Evolutionary conservation across 2,888 invertebrate species (phyloP), one percentile per base, ranked within the genome.

Genomic region (Cheiracanthium punctorium): DNA sequence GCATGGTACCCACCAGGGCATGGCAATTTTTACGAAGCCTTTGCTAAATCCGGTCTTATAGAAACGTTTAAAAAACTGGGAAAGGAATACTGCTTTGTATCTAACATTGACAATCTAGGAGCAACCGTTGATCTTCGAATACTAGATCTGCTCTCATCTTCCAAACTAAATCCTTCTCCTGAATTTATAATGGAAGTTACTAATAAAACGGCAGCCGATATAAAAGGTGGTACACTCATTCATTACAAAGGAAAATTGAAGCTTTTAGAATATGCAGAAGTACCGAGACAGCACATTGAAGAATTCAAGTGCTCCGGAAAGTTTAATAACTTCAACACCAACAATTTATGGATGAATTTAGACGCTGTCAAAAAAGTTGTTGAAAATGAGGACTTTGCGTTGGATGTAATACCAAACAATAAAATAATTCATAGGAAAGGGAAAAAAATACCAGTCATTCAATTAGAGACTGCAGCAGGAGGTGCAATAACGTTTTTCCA

Each of bases 181-280:
- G 98, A 99, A 91, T 99, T 99, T 92, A 95, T 99, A 4, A 99
- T 99, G 99, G 99, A 99, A 93, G 98, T 99, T 14, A 99, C 99
- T 0, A 97, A 99, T 91, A 99, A 99, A 93, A 99, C 99, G 1
- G 94, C 97, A 90, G 98, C 99, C 90, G 99, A 99, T 92, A 98
- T 99, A 52, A 99, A 99, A 92, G 93, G 99, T 92, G 99, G 99
- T 90, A 99, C 99, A 4, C 93, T 99, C 4, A 98, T 99, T 85
- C 95, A 98, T 90, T 98, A 98, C 90, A 92, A 93, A 79, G 92
- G 91, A 37, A 91, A 91, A 86, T 90, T 93, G 33, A 91, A 92
- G 90, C 90, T 93, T 82, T 90, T 93, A 74, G 93, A 93, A 90
- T 92, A 93, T 85, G 93, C 93, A n/a, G 93, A 93, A 90, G 93